phyloP scores from a whole-genome alignment of 2,113 vertebrate species.

The Synodontis membranacea region DNA sequence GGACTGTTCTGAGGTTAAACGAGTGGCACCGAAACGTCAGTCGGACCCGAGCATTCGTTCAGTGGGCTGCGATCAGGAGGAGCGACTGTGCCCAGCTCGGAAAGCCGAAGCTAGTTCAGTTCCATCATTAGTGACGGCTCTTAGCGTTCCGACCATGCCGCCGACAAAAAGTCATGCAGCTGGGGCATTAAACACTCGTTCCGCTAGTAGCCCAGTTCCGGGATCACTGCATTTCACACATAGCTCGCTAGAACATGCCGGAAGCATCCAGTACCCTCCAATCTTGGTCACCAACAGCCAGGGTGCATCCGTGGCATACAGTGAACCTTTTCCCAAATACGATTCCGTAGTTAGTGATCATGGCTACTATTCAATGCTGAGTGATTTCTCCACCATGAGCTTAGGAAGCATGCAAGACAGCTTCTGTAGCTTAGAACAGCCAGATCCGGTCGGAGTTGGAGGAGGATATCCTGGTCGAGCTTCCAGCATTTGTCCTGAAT shows the following conservation, averaged over 20 bases:
- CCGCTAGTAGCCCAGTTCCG: constrained; percentile 96
- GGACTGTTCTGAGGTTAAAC: constrained; percentile 88
- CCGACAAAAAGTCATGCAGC: constrained; percentile 92
- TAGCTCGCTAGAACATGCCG: constrained; percentile 91
- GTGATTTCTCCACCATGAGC: constrained; percentile 93
- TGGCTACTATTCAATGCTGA: constrained; percentile 94
- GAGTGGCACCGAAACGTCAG: constrained; percentile 91
- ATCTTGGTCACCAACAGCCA: constrained; percentile 98
- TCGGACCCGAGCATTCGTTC: constrained; percentile 97
- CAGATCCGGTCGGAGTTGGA: constrained; percentile 46
- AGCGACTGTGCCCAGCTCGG: constrained; percentile 81
- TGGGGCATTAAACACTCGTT: constrained; percentile 93
- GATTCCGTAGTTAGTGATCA: constrained; percentile 91
- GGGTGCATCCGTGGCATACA: constrained; percentile 86
- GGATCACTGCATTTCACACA: constrained; percentile 91
- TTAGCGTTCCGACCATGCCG: constrained; percentile 95
- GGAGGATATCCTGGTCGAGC: constrained; percentile 43
- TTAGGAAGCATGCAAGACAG: constrained; percentile 89
- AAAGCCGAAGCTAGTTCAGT: constrained; percentile 94
- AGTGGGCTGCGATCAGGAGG: constrained; percentile 87
- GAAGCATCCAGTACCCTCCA: constrained; percentile 93
- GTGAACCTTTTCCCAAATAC: constrained; percentile 92
- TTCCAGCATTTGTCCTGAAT: constrained; percentile 86
- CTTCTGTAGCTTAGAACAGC: constrained; percentile 88
- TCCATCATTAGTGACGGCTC: constrained; percentile 93